Conservation (phyloP, 2,797 vertebrate genomes). For the Cryptoprocta ferox region DNA sequence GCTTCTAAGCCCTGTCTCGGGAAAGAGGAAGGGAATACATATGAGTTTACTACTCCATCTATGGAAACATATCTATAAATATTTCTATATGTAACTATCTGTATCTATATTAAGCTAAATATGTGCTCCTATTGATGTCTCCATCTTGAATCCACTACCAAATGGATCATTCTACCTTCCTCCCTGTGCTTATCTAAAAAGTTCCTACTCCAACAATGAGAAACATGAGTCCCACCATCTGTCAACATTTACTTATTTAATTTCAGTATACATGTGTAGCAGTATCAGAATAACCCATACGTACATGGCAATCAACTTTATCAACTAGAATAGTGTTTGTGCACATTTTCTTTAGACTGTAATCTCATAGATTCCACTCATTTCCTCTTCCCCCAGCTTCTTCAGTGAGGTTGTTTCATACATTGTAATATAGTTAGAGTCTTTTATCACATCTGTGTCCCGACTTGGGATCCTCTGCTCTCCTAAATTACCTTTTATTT, state of each 20-base stretch:
- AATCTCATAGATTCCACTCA: not conserved
- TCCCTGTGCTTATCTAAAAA: not conserved
- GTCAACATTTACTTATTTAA: not conserved
- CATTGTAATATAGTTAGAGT: not conserved
- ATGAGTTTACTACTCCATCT: not conserved
- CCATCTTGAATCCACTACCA: not conserved
- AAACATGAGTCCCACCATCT: not conserved
- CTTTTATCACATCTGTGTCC: not conserved
- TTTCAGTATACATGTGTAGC: not conserved
- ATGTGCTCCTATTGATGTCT: not conserved
- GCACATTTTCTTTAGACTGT: not conserved
- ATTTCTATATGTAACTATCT: not conserved
- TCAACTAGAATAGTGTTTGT: not conserved
- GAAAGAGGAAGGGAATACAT: not conserved
- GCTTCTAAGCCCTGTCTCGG: not conserved
- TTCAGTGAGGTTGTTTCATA: slow-evolving; percentile 9
- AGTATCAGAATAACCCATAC: not conserved
- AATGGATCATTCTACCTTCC: not conserved
- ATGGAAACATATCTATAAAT: not conserved
- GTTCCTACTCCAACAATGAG: not conserved
- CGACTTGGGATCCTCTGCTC: not conserved
- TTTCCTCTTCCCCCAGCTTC: not conserved
- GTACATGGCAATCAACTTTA: not conserved
- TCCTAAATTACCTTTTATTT: not conserved
- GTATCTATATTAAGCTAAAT: not conserved